Base-by-base conservation (phyloP, 2,797 vertebrate genomes). In the Trichosurus vulpecula region DNA sequence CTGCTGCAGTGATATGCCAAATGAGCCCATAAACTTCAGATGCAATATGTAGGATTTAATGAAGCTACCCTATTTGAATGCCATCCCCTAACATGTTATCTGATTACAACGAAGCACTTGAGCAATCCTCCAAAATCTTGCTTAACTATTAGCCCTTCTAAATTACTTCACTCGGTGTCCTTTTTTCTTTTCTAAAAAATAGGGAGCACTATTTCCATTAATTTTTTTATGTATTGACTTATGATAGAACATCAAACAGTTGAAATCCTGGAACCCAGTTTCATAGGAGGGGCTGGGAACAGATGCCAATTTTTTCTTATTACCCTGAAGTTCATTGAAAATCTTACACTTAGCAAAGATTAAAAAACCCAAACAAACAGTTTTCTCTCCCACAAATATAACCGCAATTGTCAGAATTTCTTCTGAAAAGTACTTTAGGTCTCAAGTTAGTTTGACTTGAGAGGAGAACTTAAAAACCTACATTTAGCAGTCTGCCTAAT, bases 11-110 rank as follows among this genome's bases (percentile, higher is more conserved):
- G 93, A 47, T 94, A 90, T 96, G 96, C 25, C 47, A 96, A 41
- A 97, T 16, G 35, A 96, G 66, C 95, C 96, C 96, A 97, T 96
- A 98, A 96, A 96, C 11, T 95, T 97, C 95, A 98, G 96, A 97
- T 91, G 94, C 11, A 95, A 93, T 90, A 61, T 97, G 54, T 95
- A 94, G 98, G 98, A 97, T 95, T 90, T 90, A 97, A 94, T 90
- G 93, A 95, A 97, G 92, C 30, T 47, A 92, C 91, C 92, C 41
- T 97, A 90, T 0, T 90, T 97, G 53, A 96, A 0, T 57, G 96
- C 92, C 27, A 97, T 47, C 54, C 90, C 74, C 94, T 97, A 97
- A 94, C 29, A 52, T 90, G 57, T 94, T 95, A n/a, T 61, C 94
- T 93, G 93, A 94, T 66, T 97, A 93, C 95, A 96, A 52, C 27